Evolutionary conservation across 2,888 invertebrate species (phyloP), one percentile per base, ranked within the genome.

Genomic region (Hyles lineata): DNA sequence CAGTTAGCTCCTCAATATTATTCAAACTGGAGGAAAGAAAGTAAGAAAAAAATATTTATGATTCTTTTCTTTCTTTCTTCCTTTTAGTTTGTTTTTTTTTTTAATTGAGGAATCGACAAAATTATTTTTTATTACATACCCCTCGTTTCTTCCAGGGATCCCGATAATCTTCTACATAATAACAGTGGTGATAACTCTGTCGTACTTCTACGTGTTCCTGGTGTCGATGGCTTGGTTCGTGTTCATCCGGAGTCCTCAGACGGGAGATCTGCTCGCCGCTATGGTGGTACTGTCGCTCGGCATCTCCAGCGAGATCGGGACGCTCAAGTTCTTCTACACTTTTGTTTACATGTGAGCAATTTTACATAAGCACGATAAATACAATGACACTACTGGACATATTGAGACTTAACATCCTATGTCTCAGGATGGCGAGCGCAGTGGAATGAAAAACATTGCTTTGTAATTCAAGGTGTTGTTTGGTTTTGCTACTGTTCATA

Each of bases 201-300:
- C 78, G 21, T 87, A 86, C 73, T 78, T 83, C 74, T 90, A 90
- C 81, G 80, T 82, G 2, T 91, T 87, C 74, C 75, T 87, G 52
- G 23, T 87, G 23, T 89, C 87, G 1, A 83, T 83, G 75, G 0
- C 82, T 2, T 90, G 90, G 90, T 90, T 87, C 75, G 81, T 87
- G 0, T 85, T 88, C 74, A 78, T 82, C 73, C 79, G 80, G 2
- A 83, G 83, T 23, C 76, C 74, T 15, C 75, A 87, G 71, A 88
- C 86, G 0, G 84, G 85, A 0, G 86, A 89, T 75, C 70, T 85
- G 35, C 73, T 82, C 0, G 76, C 82, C 0, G 86, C 85, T 0
- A 79, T 85, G 74, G 78, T 89, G 0, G 80, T 82, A 29, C 79
- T 90, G 70, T 89, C 90, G 0, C 76, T 90, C 1, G 85, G 79